Evolutionary conservation across 2,888 invertebrate genomes (phyloP).

Genomic region (Acrobasis consociella): DNA sequence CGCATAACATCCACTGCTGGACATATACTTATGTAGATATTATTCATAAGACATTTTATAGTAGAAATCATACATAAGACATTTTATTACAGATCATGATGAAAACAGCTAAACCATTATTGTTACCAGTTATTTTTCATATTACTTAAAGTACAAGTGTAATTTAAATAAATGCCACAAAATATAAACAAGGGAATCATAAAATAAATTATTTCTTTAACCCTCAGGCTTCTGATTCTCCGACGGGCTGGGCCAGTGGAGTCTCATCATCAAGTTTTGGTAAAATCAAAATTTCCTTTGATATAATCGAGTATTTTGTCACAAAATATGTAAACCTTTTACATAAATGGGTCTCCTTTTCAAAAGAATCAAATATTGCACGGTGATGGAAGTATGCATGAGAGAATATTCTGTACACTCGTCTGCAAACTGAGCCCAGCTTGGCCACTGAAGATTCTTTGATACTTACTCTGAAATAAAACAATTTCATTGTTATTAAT

Average conservation of each 20-base stretch:
- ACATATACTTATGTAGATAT: no score
- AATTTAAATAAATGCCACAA: conserved; percentile 31
- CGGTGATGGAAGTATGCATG: conserved; percentile 99
- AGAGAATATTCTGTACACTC: conserved; percentile 99
- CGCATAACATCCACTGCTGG: no score
- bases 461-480: conserved; percentile 93
- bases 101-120: not conserved
- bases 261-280: conserved; percentile 94
- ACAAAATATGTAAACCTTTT: conserved; percentile 98
- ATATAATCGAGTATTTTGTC: conserved; percentile 98
- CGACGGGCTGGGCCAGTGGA: conserved; percentile 78
- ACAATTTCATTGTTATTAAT: not conserved
- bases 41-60: no score
- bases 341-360: conserved; percentile 97
- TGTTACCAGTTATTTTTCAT: conserved; percentile 1
- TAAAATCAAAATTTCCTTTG: conserved; percentile 98
- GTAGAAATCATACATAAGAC: not conserved
- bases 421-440: conserved; percentile 98
- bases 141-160: conserved; percentile 6
- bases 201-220: conserved; percentile 39
- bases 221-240: conserved; percentile 78
- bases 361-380: conserved; percentile 98
- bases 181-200: conserved; percentile 33
- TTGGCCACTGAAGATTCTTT: conserved; percentile 99
- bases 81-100: conserved; percentile 1